phyloP scores from a whole-genome alignment of 2,888 invertebrate genomes.

The Meteorus cinctellus region DNA sequence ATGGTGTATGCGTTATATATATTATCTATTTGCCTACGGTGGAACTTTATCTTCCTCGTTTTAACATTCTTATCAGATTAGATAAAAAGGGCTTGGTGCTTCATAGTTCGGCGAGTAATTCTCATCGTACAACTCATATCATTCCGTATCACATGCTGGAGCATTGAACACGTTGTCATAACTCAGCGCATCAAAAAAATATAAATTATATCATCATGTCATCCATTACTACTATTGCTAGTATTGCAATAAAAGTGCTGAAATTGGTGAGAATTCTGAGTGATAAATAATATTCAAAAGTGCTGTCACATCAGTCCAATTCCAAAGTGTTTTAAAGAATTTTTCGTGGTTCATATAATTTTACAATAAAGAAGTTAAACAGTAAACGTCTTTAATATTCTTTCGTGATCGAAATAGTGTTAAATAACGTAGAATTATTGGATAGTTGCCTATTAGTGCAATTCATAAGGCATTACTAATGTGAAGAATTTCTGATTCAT shows the following conservation, averaged over 20 bases:
- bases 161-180: slow-evolving; percentile 26
- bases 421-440: background rate
- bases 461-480: slow-evolving; percentile 28
- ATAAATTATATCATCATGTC: slow-evolving; percentile 77
- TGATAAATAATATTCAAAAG: background rate
- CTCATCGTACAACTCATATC: slow-evolving; percentile 42
- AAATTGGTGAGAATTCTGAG: slow-evolving; percentile 82
- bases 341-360: too few relatives aligned
- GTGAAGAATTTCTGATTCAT: slow-evolving; percentile 40
- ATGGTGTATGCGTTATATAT: background rate
- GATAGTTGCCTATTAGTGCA: slow-evolving; percentile 10
- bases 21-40: slow-evolving; percentile 38
- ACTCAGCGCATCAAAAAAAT: slow-evolving; percentile 11
- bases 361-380: too few relatives aligned
- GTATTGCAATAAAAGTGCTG: slow-evolving; percentile 85
- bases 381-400: too few relatives aligned
- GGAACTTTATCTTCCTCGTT: slow-evolving; percentile 57
- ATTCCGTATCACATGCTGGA: slow-evolving; percentile 39
- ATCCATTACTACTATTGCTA: slow-evolving; percentile 86
- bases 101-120: slow-evolving; percentile 47
- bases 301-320: background rate
- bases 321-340: too few relatives aligned
- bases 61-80: slow-evolving; percentile 67
- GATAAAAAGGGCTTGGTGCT: slow-evolving; percentile 70
- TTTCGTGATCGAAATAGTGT: background rate